Evolutionary conservation across 2,797 vertebrate genomes (phyloP), one percentile per base, ranked within the genome.

Genomic region (Gallinago nigripennis): DNA sequence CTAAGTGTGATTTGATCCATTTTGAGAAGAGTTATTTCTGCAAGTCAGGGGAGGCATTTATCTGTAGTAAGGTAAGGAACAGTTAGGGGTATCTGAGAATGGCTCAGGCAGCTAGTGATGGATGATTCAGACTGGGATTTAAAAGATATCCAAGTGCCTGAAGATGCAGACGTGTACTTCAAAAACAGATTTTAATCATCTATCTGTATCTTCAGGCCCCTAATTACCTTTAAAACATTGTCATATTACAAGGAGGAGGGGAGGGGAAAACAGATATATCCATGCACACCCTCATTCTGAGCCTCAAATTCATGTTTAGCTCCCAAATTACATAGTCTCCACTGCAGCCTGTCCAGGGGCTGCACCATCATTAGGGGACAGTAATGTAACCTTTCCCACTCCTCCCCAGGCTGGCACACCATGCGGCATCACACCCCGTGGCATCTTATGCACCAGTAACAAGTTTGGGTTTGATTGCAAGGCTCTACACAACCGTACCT

Each of bases 21-120:
- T 88, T 83, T 89, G 71, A 79, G 66, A 14, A 92, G 56, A 75
- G 33, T 81, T 86, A 82, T 73, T 94, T 82, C 88, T 84, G 19
- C 43, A 73, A 84, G 53, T 71, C 70, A 68, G 48, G 35, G 65
- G 13, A 79, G 11, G 33, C 65, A 65, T 86, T 94, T 79, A 70
- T 43, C 60, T 68, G 53, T 25, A 77, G 48, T 16, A 51, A 84
- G 75, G 87, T 65, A 91, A 84, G 41, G 81, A 76, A 64, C 82
- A 83, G 58, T 16, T 14, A 16, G 50, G 28, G 37, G 69, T 78
- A 60, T 0, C 3, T 1, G 2, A 46, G 63, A 4, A 0, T 5
- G 21, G 84, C 60, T 78, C 63, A 69, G 61, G 41, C 79, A 94
- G 76, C 10, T 13, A 39, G 28, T 8, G 33, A 79, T 33, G 64